These are phyloP conservation scores for Acyrthosiphon pisum DNA, from an alignment of 1,140 invertebrate genomes.

Conservation along the genomic window DNA sequence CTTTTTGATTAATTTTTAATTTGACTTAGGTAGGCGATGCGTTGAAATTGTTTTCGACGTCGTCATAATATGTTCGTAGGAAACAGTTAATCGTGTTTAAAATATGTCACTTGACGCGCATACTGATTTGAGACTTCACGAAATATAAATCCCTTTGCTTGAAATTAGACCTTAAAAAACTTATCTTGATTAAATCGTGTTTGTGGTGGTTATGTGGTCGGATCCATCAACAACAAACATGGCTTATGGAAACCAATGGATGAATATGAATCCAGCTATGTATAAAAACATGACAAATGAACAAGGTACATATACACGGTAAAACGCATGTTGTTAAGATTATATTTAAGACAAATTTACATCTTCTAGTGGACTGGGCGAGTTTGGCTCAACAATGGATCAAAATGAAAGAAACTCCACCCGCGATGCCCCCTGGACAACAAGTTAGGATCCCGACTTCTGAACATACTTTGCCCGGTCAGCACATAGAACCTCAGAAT, in stretches of 20 bases:
- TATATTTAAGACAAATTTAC: not conserved
- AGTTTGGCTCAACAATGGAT: constrained; percentile 97
- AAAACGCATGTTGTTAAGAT: not conserved
- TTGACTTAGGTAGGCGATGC: not conserved
- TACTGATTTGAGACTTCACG: not conserved
- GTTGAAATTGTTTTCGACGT: not conserved
- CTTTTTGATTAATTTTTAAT: not conserved
- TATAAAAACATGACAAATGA: constrained; percentile 70
- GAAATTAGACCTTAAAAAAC: not conserved
- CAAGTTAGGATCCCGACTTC: constrained; percentile 63
- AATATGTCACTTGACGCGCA: not conserved
- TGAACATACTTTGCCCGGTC: constrained; percentile 60
- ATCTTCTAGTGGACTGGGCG: constrained; percentile 87
- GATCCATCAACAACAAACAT: constrained; percentile 44
- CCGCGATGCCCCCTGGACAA: constrained; percentile 60
- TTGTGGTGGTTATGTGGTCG: constrained; percentile 16
- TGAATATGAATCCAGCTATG: constrained; percentile 77
- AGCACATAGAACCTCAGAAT: constrained; percentile 62
- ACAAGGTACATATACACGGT: constrained; percentile 63
- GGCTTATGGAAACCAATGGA: constrained; percentile 66
- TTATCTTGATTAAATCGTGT: not conserved
- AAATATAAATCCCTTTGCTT: not conserved
- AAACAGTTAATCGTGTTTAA: not conserved
- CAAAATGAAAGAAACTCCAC: constrained; percentile 84
- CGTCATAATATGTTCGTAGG: not conserved